Conservation (phyloP, 37 sponge, comb jelly and placozoan species). For the Chondrosia reniformis region DNA sequence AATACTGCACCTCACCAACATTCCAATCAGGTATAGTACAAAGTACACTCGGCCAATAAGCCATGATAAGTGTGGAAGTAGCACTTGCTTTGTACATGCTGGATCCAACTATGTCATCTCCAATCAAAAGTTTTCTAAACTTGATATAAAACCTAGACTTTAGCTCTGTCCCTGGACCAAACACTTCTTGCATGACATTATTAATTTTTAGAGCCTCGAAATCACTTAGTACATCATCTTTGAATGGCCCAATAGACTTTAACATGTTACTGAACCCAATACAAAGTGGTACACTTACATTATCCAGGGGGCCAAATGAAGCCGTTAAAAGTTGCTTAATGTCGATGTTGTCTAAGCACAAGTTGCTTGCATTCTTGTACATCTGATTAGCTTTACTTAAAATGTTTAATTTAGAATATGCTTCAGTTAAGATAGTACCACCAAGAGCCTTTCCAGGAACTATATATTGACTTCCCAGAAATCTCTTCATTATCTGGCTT, state of each 20-base stretch:
- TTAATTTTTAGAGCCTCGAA: background rate
- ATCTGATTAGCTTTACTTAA: background rate
- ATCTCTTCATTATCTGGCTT: slow-evolving; percentile 1
- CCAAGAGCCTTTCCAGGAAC: no score
- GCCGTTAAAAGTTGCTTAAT: background rate
- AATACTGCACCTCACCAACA: slow-evolving; percentile 35
- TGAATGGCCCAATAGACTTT: slow-evolving; percentile 5
- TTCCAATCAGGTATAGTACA: slow-evolving; percentile 12
- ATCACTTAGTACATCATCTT: background rate
- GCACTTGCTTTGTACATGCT: background rate
- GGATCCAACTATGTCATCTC: slow-evolving; percentile 39
- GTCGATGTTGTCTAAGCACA: background rate
- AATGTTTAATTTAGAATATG: background rate
- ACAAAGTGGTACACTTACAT: background rate
- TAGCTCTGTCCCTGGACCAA: background rate
- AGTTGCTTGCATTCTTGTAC: background rate
- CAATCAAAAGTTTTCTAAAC: background rate
- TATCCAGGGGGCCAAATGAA: background rate
- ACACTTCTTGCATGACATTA: background rate
- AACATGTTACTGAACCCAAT: background rate
- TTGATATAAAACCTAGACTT: background rate
- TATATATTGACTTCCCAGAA: background rate
- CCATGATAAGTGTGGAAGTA: slow-evolving; percentile 25
- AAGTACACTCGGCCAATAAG: slow-evolving; percentile 30
- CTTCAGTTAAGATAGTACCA: background rate